Evolutionary conservation across 2,888 invertebrate species (phyloP), one percentile per base, ranked within the genome.

Genomic region (Heliconius aoede): DNA sequence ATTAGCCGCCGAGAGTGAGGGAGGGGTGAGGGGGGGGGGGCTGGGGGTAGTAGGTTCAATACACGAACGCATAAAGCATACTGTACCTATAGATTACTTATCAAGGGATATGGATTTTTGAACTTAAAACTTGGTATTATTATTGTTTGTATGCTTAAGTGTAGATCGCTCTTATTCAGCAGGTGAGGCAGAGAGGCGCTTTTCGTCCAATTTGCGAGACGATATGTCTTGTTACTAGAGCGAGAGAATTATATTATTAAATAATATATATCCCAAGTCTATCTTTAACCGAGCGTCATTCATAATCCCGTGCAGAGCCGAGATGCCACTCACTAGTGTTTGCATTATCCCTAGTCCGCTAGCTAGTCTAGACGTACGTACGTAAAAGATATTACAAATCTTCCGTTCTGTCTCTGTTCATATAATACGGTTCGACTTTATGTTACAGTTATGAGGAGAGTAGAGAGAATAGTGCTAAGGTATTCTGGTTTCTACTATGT

Each of bases 1-100:
- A 78, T 78, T 76, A 78, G 78, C 75, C 61, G 61, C 40, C 40
- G 65, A 24, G 32, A 55, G 36, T 60, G 40, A 60, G 40, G 36
- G 46, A 46, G n/a, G 0, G 18, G 24, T 40, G 26, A 24, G 3
- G 26, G 68, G 4, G 9, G n/a, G 64, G 15, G 18, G 40, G 8
- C 26, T 40, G 40, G 67, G 9, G 67, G 30, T 28, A 51, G 68
- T 0, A n/a, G 51, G 30, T 68, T 68, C 68, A 51, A 68, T 51
- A 68, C 51, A 51, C n/a, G n/a, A n/a, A 68, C 11, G n/a, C 13
- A 46, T 46, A 21, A n/a, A 51, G 28, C n/a, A 21, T 51, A 46
- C 51, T n/a, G 68, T 68, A 21, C 51, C 21, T 21, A 68, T 46
- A 30, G 30, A 30, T n/a, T 51, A 68, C n/a, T 51, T 28, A 30